A percentile compares a stretch with the other conserved stretches of the same genome.
These are phyloP conservation scores for Dryomyza anilis DNA, from an alignment of 2,888 invertebrate species.

Conservation along the genomic window DNA sequence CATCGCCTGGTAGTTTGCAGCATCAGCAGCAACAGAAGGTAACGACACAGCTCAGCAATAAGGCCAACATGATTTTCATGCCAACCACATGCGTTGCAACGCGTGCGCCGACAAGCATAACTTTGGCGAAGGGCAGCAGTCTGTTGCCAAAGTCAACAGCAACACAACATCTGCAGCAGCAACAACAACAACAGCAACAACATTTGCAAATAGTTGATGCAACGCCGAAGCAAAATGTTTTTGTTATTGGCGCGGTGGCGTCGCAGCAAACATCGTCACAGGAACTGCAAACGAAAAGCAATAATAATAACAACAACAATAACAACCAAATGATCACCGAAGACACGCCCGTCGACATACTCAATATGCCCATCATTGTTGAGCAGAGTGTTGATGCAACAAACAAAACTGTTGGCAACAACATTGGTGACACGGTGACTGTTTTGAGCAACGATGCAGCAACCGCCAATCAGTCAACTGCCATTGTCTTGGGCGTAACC, in stretches of 20 bases:
- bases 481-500: slow-evolving; percentile 54
- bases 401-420: slow-evolving; percentile 26
- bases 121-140: slow-evolving; percentile 36
- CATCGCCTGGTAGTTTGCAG: slow-evolving; percentile 36
- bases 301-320: no score
- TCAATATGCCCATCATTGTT: slow-evolving; percentile 58
- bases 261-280: slow-evolving; percentile 22
- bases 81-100: slow-evolving; percentile 41
- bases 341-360: slow-evolving; percentile 66
- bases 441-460: slow-evolving; percentile 30
- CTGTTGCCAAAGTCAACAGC: no score
- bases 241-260: slow-evolving; percentile 45
- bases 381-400: slow-evolving; percentile 33
- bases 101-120: slow-evolving; percentile 32
- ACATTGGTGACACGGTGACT: slow-evolving; percentile 26
- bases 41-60: slow-evolving; percentile 8
- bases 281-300: no score
- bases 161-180: no score
- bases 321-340: slow-evolving; percentile 62
- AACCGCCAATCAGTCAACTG: slow-evolving; percentile 17
- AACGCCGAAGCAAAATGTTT: slow-evolving; percentile 48
- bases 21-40: slow-evolving; percentile 18
- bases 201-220: slow-evolving; percentile 1
- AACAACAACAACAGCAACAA: background rate
- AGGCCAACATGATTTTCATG: slow-evolving; percentile 54